These are phyloP conservation scores for Mesoclemmys tuberculata DNA, from an alignment of 2,113 vertebrate genomes.

Conservation along the genomic window DNA sequence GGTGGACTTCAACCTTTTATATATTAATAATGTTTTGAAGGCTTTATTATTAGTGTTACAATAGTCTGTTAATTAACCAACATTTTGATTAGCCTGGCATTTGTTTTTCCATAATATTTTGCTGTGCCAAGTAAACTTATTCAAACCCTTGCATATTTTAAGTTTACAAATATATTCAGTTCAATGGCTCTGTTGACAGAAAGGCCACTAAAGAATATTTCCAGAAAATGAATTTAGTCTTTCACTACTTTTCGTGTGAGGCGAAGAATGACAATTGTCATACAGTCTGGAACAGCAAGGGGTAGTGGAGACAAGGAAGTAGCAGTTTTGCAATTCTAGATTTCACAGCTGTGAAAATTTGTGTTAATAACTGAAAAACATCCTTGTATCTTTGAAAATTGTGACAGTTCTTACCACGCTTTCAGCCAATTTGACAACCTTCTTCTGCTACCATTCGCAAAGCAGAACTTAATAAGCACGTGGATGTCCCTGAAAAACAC, in stretches of 20 bases:
- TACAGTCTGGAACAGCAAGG: neutral
- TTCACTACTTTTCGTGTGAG: neutral
- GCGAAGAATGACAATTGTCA: neutral
- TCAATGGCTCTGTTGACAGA: neutral
- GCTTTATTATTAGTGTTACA: neutral
- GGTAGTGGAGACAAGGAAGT: neutral
- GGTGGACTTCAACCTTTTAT: too few species aligned
- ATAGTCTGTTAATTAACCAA: neutral
- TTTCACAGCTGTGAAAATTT: neutral
- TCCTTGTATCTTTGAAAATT: neutral
- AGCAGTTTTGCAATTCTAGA: neutral
- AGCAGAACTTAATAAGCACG: slow-evolving; percentile 10
- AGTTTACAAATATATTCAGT: neutral
- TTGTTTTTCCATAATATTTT: neutral
- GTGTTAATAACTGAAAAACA: neutral
- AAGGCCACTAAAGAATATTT: slow-evolving; percentile 2
- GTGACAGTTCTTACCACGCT: slow-evolving; percentile 48
- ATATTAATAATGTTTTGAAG: too few species aligned
- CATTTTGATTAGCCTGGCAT: neutral
- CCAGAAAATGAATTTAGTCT: slow-evolving; percentile 20
- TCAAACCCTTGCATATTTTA: slow-evolving; percentile 1
- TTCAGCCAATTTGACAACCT: neutral
- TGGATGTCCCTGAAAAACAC: slow-evolving; percentile 25
- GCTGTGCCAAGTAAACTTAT: neutral
- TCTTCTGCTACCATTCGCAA: neutral